Evolutionary conservation across 1,140 invertebrate species (phyloP), one percentile per base, ranked within the genome.

Genomic region (Sminthurides bifidus): DNA sequence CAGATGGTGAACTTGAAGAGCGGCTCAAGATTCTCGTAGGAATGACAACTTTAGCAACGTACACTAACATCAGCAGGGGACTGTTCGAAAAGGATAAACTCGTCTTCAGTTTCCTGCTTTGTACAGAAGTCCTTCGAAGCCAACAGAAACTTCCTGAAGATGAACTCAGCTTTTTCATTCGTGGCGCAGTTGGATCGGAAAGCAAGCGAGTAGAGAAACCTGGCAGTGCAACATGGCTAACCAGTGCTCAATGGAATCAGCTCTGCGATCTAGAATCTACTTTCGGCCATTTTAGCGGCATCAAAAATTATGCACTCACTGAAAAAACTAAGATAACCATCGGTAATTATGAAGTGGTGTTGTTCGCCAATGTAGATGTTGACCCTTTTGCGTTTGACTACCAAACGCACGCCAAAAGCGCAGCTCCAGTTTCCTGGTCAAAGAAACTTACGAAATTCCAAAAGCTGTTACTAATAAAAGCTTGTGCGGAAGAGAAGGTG

Each of bases 41-140:
- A 8, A 81, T 87, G 69, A 89, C 90, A 45, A 88, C 87, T 1
- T 74, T 83, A 52, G 81, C 82, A 0, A 77, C 92, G 3, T 93
- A 92, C 67, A 80, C 80, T 8, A 92, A 88, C 61, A 81, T 94
- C 24, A 91, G 87, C n/a, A 75, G 87, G 26, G 65, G 67, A 15
- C 73, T 94, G 4, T 94, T 94, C 72, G 89, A 93, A 71, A 81
- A 83, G 64, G 87, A 95, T 69, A 93, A 93, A 75, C 73, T 93
- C 0, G 80, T 93, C 26, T 92, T 84, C 67, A 85, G 84, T 65
- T 88, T 92, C 62, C 77, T 92, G 71, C 69, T 91, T 8, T 86
- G 85, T 64, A 72, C 80, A 19, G 81, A 83, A 3, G 82, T 92
- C 57, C 77, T 82, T 66, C 75, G 80, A 30, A 76, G 85, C 58